Percentiles rank a stretch among this genome's conserved stretches.
Evolutionary conservation across 2,888 invertebrate species (phyloP).

Genomic region (Cremastobaeus sp.): DNA sequence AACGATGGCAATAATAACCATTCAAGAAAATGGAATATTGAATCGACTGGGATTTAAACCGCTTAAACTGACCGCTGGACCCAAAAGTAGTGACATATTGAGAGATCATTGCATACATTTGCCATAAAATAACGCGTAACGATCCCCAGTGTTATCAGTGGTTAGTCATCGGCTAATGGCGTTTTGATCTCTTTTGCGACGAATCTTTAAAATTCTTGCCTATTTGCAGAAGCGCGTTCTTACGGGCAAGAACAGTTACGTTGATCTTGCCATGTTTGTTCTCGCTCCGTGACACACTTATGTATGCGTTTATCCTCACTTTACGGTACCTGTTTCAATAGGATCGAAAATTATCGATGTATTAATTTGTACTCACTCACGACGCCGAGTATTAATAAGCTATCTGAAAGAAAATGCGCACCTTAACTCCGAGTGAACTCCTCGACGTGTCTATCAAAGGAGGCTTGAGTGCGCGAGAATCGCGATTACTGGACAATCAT

Average conservation of each 20-base stretch:
- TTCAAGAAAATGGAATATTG: no score
- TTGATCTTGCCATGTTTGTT: constrained; percentile 63
- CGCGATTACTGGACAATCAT: no score
- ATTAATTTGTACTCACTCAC: constrained; percentile 29
- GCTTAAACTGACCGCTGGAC: no score
- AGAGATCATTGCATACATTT: no score
- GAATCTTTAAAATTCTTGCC: constrained; percentile 55
- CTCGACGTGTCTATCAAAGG: no score
- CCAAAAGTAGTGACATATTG: no score
- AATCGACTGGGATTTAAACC: no score
- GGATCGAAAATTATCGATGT: constrained; percentile 57
- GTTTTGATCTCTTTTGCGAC: constrained; percentile 52
- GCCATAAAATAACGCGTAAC: constrained; percentile 23
- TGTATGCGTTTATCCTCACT: constrained; percentile 59
- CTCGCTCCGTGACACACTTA: constrained; percentile 64
- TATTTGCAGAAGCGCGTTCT: constrained; percentile 59
- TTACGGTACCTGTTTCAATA: constrained; percentile 63
- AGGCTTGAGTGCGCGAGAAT: no score
- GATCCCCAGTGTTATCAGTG: constrained; percentile 6
- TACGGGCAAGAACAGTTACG: constrained; percentile 64
- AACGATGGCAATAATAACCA: no score
- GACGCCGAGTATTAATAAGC: constrained; percentile 12
- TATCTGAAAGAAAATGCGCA: no score
- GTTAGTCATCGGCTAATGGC: constrained; percentile 28
- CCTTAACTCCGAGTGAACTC: no score